Percentiles rank a stretch among this genome's conserved stretches.
Conservation (phyloP, 2,113 vertebrate species). For the Lampris incognitus region DNA sequence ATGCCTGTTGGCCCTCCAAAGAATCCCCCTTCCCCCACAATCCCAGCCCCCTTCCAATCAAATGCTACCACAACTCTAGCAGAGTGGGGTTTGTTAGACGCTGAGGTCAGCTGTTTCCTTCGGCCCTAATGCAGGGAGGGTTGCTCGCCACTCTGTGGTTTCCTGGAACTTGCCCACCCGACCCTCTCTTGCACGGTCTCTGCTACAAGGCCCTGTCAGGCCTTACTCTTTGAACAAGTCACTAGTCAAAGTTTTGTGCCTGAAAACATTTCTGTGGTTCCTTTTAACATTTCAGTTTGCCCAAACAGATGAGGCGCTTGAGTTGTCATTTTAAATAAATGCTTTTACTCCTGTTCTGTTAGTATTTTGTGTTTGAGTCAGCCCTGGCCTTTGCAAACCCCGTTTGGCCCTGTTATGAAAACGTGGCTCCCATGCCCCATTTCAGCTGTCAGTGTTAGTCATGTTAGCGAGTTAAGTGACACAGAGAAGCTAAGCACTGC, state of each 20-base stretch:
- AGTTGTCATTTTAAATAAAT: constrained; percentile 6
- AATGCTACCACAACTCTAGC: constrained; percentile 55
- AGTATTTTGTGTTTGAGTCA: constrained; percentile 5
- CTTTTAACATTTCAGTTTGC: constrained; percentile 25
- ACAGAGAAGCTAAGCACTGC: constrained; percentile 22
- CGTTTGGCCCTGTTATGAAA: constrained; percentile 1
- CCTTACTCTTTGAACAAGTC: constrained; percentile 41
- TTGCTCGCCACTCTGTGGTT: constrained; percentile 67
- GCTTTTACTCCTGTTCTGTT: constrained; percentile 33
- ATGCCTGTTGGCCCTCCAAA: constrained; percentile 45
- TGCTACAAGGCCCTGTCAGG: constrained; percentile 37
- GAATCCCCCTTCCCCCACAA: constrained; percentile 54
- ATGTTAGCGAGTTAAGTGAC: background rate
- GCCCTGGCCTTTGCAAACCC: constrained; percentile 20
- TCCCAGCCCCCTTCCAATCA: constrained; percentile 51
- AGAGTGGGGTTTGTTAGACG: constrained; percentile 58
- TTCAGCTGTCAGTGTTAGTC: constrained; percentile 20
- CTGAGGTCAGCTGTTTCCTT: constrained; percentile 75
- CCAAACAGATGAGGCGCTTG: constrained; percentile 17
- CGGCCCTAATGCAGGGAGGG: constrained; percentile 60
- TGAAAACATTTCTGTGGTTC: constrained; percentile 59
- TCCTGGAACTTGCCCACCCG: constrained; percentile 54
- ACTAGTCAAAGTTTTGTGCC: constrained; percentile 20
- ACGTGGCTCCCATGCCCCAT: constrained; percentile 10
- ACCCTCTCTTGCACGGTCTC: constrained; percentile 23